Conservation (phyloP, 2,888 invertebrate species). For the Octonoba sinensis region DNA sequence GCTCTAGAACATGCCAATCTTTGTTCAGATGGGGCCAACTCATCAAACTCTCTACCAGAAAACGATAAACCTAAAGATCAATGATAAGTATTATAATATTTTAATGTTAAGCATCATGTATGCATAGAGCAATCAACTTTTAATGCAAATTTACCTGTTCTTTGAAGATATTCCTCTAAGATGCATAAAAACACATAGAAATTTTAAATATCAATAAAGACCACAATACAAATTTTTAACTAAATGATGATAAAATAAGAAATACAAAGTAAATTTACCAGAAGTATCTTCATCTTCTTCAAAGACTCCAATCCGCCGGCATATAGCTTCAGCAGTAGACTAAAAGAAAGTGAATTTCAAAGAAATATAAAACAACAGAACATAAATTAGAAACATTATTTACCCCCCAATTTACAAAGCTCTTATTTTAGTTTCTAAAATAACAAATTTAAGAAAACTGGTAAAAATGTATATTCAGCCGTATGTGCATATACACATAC, state of each 20-base stretch:
- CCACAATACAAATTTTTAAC: neutral
- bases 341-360: slow-evolving; percentile 60
- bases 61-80: slow-evolving; percentile 78
- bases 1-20: slow-evolving; percentile 89
- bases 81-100: neutral
- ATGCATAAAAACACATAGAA: slow-evolving; percentile 25
- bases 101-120: neutral
- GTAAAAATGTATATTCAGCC: too few species aligned
- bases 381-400: too few species aligned
- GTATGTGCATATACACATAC: too few species aligned
- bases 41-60: slow-evolving; percentile 99
- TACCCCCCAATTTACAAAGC: neutral
- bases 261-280: slow-evolving; percentile 70
- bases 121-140: neutral
- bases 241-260: neutral
- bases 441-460: too few species aligned
- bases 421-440: neutral
- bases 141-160: slow-evolving; percentile 39
- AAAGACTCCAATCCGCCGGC: slow-evolving; percentile 98
- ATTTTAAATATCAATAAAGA: neutral
- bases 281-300: slow-evolving; percentile 94
- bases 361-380: neutral
- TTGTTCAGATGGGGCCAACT: slow-evolving; percentile 90
- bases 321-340: slow-evolving; percentile 99
- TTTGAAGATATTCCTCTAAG: slow-evolving; percentile 53